Evolutionary conservation across 2,797 vertebrate genomes (phyloP).

Genomic region (Parauchenoglanis punctatus): DNA sequence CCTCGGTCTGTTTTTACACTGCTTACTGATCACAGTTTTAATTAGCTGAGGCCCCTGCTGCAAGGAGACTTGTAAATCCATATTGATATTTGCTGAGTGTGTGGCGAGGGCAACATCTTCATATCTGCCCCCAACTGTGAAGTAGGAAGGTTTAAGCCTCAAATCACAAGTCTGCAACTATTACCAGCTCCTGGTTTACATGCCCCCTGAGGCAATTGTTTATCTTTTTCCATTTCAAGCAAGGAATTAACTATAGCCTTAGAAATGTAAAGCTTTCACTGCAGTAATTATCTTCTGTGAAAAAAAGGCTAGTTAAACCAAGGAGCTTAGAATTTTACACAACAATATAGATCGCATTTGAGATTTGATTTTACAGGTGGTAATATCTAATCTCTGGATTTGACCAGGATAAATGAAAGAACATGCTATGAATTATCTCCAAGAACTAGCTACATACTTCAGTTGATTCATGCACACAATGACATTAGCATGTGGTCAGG

Average conservation of each 20-base stretch:
- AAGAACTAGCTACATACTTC: background rate
- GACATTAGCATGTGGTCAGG: background rate
- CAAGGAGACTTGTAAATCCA: constrained; percentile 71
- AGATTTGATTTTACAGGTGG: constrained; percentile 18
- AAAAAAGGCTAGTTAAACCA: background rate
- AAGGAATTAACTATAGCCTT: constrained; percentile 50
- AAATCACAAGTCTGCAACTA: constrained; percentile 68
- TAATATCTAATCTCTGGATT: constrained; percentile 8
- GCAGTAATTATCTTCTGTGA: constrained; percentile 19
- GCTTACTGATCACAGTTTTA: constrained; percentile 76
- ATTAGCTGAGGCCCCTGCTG: constrained; percentile 75
- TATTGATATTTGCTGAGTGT: constrained; percentile 70
- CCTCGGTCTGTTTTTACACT: constrained; percentile 70
- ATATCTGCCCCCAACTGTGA: constrained; percentile 55
- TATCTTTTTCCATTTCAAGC: constrained; percentile 54
- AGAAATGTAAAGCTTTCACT: constrained; percentile 35
- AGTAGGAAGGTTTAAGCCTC: constrained; percentile 57
- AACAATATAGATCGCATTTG: background rate
- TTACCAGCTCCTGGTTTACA: constrained; percentile 60
- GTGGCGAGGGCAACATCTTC: constrained; percentile 54
- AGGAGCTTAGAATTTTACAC: constrained; percentile 19
- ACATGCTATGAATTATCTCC: background rate
- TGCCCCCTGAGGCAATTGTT: constrained; percentile 58
- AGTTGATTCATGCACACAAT: background rate
- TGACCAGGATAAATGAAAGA: background rate